Base-by-base conservation (phyloP, 2,888 invertebrate species). In the Cecidostiba fungosa region DNA sequence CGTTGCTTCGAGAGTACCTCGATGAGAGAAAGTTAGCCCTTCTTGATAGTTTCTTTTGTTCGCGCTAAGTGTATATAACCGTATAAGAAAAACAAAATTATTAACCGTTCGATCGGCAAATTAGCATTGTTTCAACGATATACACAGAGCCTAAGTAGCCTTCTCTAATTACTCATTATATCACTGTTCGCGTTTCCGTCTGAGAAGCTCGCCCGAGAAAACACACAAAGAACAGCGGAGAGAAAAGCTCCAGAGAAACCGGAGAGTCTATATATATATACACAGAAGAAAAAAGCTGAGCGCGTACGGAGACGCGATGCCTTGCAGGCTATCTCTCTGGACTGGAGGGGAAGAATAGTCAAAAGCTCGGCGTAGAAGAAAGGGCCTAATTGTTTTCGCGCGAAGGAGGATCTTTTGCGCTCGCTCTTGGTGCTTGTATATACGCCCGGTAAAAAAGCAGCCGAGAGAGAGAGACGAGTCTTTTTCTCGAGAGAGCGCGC, bases 351-450 rank as follows among this genome's bases (percentile, higher is more conserved):
- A 43, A 72, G 39, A 78, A 47, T 69, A 83, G 78, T 76, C 62
- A 72, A 85, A 85, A 85, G 77, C 19, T 8, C 4, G 59, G 43
- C n/a, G 36, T n/a, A 73, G 43, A 43, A 77, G 72, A 29, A 82
- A 85, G 72, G 50, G 50, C 69, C 74, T 76, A 83, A 83, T 80
- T 86, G 83, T 86, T 86, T 83, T 80, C 79, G 88, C 84, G 84
- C 77, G 77, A 83, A 86, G 83, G 72, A 80, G 76, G 39, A 83
- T 77, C 47, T 43, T 76, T 76, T 84, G 16, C 69, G n/a, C 43
- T 59, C 19, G 23, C 36, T 32, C 78, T 69, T 39, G 54, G 32
- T 4, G 29, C 69, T 47, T 43, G 32, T 72, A 29, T 76, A 76
- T 29, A 54, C 29, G 26, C 54, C 4, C 26, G n/a, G 43, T 16